Evolutionary conservation across 2,113 vertebrate species (phyloP).

Genomic region (Dissostichus mawsoni): DNA sequence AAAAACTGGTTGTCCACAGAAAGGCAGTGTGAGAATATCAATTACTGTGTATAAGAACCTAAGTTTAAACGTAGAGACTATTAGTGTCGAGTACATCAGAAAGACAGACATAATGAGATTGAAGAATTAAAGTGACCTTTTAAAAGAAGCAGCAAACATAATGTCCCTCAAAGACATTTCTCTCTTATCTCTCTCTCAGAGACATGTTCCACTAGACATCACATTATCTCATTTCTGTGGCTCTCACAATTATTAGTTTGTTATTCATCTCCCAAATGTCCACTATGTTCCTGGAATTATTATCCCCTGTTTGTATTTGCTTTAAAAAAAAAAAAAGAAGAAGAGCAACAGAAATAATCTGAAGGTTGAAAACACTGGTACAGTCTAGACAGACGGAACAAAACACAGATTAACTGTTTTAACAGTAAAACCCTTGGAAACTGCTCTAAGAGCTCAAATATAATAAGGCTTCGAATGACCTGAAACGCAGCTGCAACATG

Average conservation of each 20-base stretch:
- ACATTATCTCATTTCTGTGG: conserved; percentile 71
- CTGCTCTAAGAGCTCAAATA: conserved; percentile 84
- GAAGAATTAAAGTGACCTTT: conserved; percentile 86
- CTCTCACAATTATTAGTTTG: conserved; percentile 59
- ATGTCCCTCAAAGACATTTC: conserved; percentile 79
- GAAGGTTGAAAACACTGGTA: conserved; percentile 66
- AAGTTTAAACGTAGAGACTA: conserved; percentile 60
- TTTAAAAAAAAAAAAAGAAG: conserved; percentile 56
- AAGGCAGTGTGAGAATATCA: conserved; percentile 51
- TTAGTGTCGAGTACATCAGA: conserved; percentile 61
- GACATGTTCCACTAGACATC: conserved; percentile 71
- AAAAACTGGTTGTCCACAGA: conserved; percentile 63
- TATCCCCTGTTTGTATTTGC: conserved; percentile 55
- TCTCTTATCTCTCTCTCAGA: conserved; percentile 62
- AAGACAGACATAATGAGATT: conserved; percentile 75
- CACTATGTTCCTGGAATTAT: conserved; percentile 65
- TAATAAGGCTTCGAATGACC: conserved; percentile 73
- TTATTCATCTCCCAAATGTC: conserved; percentile 67
- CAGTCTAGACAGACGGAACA: conserved; percentile 71
- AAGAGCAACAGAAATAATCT: conserved; percentile 66
- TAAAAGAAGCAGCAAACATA: conserved; percentile 84
- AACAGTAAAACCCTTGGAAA: conserved; percentile 81
- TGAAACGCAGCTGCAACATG: conserved; percentile 63
- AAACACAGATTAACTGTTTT: conserved; percentile 84
- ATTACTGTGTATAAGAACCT: conserved; percentile 50